Evolutionary conservation across 2,888 invertebrate species (phyloP).

Genomic region (Hypomecis atomaria): DNA sequence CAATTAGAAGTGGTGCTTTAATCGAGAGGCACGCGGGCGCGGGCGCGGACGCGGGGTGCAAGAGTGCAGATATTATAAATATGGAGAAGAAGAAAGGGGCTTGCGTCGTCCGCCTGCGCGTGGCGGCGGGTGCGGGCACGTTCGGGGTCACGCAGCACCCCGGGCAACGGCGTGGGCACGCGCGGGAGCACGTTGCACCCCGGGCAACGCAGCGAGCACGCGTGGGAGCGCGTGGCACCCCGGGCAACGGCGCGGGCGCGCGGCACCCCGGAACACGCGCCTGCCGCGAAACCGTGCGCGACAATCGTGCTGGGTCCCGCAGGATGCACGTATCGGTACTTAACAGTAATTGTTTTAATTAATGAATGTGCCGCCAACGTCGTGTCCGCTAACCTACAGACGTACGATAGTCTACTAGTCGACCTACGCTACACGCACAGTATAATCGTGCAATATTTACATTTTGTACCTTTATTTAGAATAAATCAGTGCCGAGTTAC

Average conservation of each 20-base stretch:
- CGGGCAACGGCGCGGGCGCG: neutral
- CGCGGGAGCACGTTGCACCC: neutral
- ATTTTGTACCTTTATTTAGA: conserved; percentile 39
- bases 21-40: neutral
- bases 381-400: conserved; percentile 3
- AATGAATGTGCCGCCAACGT: neutral
- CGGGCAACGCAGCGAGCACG: neutral
- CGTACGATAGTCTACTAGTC: conserved; percentile 7
- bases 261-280: neutral
- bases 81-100: neutral
- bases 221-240: neutral
- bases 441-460: conserved; percentile 28
- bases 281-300: neutral
- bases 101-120: neutral
- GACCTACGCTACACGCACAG: conserved; percentile 23
- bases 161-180: neutral
- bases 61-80: neutral
- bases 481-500: conserved; percentile 40
- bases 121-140: neutral
- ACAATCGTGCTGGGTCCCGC: neutral
- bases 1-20: neutral
- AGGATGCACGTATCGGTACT: no score
- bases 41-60: neutral
- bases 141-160: neutral
- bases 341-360: neutral